Evolutionary conservation across 2,888 invertebrate genomes (phyloP).

Genomic region (Chesias legatella): DNA sequence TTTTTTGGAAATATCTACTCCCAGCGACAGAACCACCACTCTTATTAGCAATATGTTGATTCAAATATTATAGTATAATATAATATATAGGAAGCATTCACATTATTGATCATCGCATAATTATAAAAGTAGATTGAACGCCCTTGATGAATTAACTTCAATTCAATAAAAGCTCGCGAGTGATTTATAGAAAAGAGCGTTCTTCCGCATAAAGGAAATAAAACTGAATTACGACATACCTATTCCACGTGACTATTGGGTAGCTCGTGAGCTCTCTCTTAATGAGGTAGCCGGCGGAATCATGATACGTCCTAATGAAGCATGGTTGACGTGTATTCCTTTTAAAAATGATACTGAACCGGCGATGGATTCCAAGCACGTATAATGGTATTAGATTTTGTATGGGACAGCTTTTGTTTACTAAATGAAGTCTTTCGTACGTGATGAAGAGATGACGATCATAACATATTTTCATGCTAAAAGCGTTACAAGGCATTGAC

Average conservation of each 20-base stretch:
- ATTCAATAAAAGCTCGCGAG: slow-evolving; percentile 2
- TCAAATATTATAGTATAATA: too few species aligned
- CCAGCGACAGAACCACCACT: too few species aligned
- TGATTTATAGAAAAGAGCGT: slow-evolving; percentile 18
- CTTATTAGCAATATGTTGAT: too few species aligned
- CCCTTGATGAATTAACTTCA: slow-evolving; percentile 6
- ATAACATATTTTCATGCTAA: slow-evolving; percentile 1
- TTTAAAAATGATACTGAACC: slow-evolving; percentile 1
- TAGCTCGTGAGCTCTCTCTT: slow-evolving; percentile 31
- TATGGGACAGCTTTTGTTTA: background rate
- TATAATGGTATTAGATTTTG: background rate
- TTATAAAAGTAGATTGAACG: background rate
- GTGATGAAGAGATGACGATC: slow-evolving; percentile 1
- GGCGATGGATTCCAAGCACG: background rate
- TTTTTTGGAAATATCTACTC: too few species aligned
- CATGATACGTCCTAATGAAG: slow-evolving; percentile 15
- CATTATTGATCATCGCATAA: background rate
- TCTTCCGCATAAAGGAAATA: slow-evolving; percentile 19
- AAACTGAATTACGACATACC: slow-evolving; percentile 23
- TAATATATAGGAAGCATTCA: too few species aligned
- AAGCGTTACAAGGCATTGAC: background rate
- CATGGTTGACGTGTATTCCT: slow-evolving; percentile 17
- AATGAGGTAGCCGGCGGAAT: slow-evolving; percentile 38
- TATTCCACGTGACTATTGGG: slow-evolving; percentile 33
- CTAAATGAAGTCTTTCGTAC: slow-evolving; percentile 1